These are phyloP conservation scores for Festucalex cinctus DNA, from an alignment of 2,113 vertebrate species.

Conservation along the genomic window DNA sequence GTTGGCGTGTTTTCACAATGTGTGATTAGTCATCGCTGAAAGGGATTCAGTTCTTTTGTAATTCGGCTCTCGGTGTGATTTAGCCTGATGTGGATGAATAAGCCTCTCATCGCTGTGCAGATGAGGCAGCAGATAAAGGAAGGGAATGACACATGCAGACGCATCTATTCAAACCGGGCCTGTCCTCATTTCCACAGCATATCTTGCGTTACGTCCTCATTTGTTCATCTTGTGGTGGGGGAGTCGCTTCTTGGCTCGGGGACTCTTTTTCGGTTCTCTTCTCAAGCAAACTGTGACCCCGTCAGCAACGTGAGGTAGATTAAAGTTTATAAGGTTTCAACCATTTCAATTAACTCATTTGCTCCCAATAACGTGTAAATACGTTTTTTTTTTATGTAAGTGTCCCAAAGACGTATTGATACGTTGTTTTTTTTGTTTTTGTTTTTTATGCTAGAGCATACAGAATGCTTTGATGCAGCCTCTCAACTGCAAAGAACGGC, in stretches of 20 bases:
- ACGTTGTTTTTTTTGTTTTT: too few species aligned
- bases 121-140: conserved; percentile 38
- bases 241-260: conserved; percentile 29
- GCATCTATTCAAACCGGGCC: conserved; percentile 42
- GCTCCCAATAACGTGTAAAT: too few species aligned
- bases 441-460: too few species aligned
- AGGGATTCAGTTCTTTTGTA: conserved; percentile 18
- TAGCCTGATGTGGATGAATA: conserved; percentile 40
- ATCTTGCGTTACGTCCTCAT: conserved; percentile 30
- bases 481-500: too few species aligned
- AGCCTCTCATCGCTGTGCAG: conserved; percentile 20
- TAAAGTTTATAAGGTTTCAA: not conserved
- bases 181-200: conserved; percentile 33
- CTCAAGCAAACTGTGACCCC: conserved; percentile 22
- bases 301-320: not conserved
- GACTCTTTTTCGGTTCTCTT: conserved; percentile 9
- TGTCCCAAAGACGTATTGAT: too few species aligned
- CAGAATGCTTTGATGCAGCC: too few species aligned
- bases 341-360: too few species aligned
- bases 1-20: conserved; percentile 33
- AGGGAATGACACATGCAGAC: conserved; percentile 11
- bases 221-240: conserved; percentile 12
- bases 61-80: conserved; percentile 31
- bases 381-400: too few species aligned
- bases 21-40: conserved; percentile 29